These are phyloP conservation scores for Brachyrhaphis roseni DNA, from an alignment of 2,797 vertebrate species.

Conservation along the genomic window DNA sequence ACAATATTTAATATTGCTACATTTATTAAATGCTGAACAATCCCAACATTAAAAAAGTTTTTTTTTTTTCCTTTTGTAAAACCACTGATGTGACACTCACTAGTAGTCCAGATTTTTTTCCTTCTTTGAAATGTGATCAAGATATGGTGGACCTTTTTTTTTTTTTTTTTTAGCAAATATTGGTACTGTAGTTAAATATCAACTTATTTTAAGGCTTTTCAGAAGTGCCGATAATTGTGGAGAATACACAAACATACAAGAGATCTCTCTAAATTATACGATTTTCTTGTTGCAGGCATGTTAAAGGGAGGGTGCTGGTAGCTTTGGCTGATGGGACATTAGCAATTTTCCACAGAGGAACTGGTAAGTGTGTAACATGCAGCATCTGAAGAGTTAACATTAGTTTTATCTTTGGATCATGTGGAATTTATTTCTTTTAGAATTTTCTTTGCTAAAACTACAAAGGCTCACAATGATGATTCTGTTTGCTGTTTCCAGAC, in stretches of 20 bases:
- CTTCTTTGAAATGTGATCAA: neutral
- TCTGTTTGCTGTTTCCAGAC: slow-evolving; percentile 71
- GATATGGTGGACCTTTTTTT: neutral
- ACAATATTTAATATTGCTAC: neutral
- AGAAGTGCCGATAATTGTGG: neutral
- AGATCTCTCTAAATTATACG: neutral
- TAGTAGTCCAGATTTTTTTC: neutral
- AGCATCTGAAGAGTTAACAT: neutral
- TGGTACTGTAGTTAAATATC: neutral
- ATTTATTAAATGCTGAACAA: neutral
- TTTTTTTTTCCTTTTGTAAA: neutral
- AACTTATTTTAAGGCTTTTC: neutral
- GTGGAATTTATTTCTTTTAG: neutral
- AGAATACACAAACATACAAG: neutral
- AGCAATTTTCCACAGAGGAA: slow-evolving; percentile 93
- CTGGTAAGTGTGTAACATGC: slow-evolving; percentile 76
- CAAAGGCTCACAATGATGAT: neutral
- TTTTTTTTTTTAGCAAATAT: neutral
- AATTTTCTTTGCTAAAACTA: neutral
- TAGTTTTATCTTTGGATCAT: neutral
- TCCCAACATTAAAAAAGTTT: neutral
- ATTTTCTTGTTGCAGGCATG: slow-evolving; percentile 82
- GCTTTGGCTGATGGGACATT: slow-evolving; percentile 94
- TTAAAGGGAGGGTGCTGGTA: slow-evolving; percentile 95
- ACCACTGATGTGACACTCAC: neutral